Evolutionary conservation across 2,113 vertebrate genomes (phyloP), one percentile per base, ranked within the genome.

Genomic region (Cephalophus harveyi): DNA sequence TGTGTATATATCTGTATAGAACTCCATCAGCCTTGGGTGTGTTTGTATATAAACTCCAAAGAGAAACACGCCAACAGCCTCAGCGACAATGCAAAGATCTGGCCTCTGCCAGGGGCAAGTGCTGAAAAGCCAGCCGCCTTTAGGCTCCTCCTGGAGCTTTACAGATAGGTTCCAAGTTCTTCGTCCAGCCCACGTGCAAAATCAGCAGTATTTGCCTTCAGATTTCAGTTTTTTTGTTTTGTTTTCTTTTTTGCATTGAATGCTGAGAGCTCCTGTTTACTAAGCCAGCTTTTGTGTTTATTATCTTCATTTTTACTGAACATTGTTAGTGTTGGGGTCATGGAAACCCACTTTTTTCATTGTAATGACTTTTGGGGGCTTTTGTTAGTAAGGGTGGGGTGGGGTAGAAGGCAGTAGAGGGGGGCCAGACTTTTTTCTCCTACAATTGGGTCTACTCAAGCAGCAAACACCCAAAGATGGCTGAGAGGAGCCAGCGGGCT

Each of bases 251-350:
- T 96, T 88, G 97, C 98, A 96, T 98, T 87, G 85, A 97, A 96
- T 0, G 97, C 98, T 93, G 98, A 98, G 98, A 98, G 96, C 98
- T 97, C 91, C 23, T 62, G 96, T 98, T 98, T 97, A 97, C 97
- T 97, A 83, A 89, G 98, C 98, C 90, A 91, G 96, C 98, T 98
- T 98, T 97, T 97, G 94, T 98, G 98, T 98, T 97, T 98, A 98
- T 97, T 97, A 96, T 60, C 78, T 89, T 98, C 97, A 89, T 95
- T 98, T 98, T 98, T 98, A 97, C 97, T 92, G 97, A 98, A 94
- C 91, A 17, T 98, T 94, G 94, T 98, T 98, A 98, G 96, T 54
- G 87, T 98, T 46, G 93, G 97, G 97, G 95, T 98, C 40, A 33
- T 85, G 94, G 97, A 97, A 97, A 97, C 96, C 96, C 94, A 78